phyloP scores from a whole-genome alignment of 2,888 invertebrate genomes.

The Bombylius discolor region DNA sequence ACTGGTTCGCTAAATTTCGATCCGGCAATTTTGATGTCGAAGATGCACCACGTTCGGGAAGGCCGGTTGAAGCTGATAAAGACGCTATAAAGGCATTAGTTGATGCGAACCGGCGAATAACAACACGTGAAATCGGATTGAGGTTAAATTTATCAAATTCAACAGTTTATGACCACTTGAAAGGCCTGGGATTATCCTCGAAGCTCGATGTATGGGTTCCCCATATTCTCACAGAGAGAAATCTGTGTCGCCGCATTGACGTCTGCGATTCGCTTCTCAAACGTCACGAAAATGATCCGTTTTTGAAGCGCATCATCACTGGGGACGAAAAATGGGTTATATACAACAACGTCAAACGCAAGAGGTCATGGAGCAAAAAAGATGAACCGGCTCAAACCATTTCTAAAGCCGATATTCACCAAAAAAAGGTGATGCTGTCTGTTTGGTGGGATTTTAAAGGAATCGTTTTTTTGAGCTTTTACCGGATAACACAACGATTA shows the following conservation, averaged over 20 bases:
- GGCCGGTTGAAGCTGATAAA: slow-evolving; percentile 2
- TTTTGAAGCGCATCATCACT: background rate
- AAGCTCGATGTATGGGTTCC: background rate
- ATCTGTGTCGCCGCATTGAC: background rate
- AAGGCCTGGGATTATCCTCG: background rate
- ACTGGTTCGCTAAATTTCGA: slow-evolving; percentile 19
- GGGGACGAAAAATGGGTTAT: background rate
- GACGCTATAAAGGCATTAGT: background rate
- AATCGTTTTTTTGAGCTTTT: slow-evolving; percentile 14
- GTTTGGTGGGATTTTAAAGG: slow-evolving; percentile 18
- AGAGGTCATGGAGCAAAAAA: background rate
- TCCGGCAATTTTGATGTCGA: slow-evolving; percentile 17
- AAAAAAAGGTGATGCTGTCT: slow-evolving; percentile 14
- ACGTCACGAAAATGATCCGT: background rate
- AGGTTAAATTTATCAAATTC: slow-evolving; percentile 1
- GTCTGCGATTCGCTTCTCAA: background rate
- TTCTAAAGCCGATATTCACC: background rate
- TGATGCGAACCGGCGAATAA: slow-evolving; percentile 1
- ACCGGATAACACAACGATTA: slow-evolving; percentile 11
- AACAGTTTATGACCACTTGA: background rate
- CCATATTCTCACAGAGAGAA: background rate
- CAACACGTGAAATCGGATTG: background rate
- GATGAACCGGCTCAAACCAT: background rate
- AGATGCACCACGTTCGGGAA: slow-evolving; percentile 14
- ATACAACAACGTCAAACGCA: background rate